phyloP scores from a whole-genome alignment of 2,113 vertebrate species.

The Tretioscincus oriximinensis region DNA sequence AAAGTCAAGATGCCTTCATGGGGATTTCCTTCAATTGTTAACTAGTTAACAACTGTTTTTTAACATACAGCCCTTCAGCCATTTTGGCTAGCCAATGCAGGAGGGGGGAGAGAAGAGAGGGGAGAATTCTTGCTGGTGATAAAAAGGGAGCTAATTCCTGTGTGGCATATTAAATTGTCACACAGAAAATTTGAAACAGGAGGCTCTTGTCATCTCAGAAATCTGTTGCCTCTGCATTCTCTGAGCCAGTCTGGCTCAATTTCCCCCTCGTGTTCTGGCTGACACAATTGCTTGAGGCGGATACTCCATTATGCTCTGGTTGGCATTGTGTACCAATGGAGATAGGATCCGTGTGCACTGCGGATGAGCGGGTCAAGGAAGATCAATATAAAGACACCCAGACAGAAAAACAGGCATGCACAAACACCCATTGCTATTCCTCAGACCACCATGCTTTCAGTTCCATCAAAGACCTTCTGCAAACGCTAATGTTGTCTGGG shows the following conservation, averaged over 20 bases:
- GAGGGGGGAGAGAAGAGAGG: neutral
- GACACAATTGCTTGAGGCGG: conserved; percentile 35
- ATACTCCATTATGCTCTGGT: conserved; percentile 16
- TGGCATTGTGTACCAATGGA: conserved; percentile 1
- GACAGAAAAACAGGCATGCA: neutral
- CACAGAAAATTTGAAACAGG: conserved; percentile 21
- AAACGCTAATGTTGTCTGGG: neutral
- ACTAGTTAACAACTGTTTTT: neutral
- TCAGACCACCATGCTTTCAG: neutral
- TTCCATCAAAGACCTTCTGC: neutral
- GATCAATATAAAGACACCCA: neutral
- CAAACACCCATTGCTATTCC: neutral
- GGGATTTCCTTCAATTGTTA: neutral
- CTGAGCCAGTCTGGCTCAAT: conserved; percentile 14
- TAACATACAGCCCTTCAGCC: neutral
- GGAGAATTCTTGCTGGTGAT: neutral
- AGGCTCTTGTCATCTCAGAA: conserved; percentile 25
- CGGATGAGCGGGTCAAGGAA: conserved; percentile 9
- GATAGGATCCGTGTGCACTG: neutral
- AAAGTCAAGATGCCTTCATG: neutral
- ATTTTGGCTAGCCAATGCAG: neutral
- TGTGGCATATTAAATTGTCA: conserved; percentile 29
- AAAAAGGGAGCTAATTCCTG: neutral
- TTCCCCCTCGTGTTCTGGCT: conserved; percentile 29
- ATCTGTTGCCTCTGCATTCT: conserved; percentile 12